Evolutionary conservation across 2,797 vertebrate genomes (phyloP).

Genomic region (Myotis planiceps): DNA sequence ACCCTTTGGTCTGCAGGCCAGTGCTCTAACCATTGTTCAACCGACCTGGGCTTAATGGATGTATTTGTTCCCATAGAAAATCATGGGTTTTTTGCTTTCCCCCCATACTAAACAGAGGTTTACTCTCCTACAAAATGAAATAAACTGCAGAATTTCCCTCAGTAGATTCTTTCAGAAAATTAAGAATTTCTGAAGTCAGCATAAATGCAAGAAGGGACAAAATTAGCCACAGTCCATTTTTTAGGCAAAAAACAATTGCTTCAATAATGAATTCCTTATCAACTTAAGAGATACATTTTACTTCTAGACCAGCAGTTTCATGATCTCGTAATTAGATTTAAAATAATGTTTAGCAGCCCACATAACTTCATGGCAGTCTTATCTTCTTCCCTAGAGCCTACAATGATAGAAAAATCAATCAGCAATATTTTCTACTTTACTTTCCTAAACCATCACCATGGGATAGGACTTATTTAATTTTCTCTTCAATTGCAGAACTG

Average conservation of each 20-base stretch:
- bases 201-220: conserved; percentile 23
- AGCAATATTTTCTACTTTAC: conserved; percentile 37
- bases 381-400: background rate
- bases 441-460: conserved; percentile 20
- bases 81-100: background rate
- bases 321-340: background rate
- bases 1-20: too few relatives aligned
- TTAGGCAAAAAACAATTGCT: conserved; percentile 39
- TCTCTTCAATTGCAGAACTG: conserved; percentile 24
- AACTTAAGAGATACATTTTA: conserved; percentile 12
- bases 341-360: background rate
- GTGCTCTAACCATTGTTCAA: too few relatives aligned
- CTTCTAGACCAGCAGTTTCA: conserved; percentile 4
- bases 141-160: background rate
- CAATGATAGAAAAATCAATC: conserved; percentile 48
- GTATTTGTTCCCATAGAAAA: background rate
- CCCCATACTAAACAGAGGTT: background rate
- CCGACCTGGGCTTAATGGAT: background rate
- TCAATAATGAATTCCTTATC: conserved; percentile 51
- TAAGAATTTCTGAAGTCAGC: conserved; percentile 39
- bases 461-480: conserved; percentile 31
- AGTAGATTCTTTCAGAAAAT: conserved; percentile 27
- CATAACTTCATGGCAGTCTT: background rate
- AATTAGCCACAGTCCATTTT: background rate
- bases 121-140: background rate